Percentiles rank a stretch among this genome's conserved stretches.
Conservation (phyloP, 1,140 invertebrate species). For the Ips nitidus region DNA sequence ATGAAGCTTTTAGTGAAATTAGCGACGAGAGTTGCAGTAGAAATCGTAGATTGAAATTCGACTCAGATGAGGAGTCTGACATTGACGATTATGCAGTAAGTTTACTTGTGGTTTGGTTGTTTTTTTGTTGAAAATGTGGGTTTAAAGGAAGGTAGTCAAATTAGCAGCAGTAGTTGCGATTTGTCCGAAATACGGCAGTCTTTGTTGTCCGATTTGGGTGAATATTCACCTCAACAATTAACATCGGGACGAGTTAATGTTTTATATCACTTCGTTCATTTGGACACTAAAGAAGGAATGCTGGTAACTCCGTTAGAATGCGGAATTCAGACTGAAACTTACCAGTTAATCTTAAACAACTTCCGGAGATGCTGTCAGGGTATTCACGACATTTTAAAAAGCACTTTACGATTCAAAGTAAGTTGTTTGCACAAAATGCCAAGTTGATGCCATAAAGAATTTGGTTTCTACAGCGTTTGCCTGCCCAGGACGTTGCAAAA, state of each 20-base stretch:
- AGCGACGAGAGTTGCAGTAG: constrained; percentile 68
- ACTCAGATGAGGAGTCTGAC: constrained; percentile 59
- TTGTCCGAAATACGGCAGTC: constrained; percentile 71
- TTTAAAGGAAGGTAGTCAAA: constrained; percentile 63
- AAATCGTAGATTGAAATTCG: constrained; percentile 53
- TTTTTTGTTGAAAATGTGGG: background rate
- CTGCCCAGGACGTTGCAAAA: constrained; percentile 60
- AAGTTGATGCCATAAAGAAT: too few relatives aligned
- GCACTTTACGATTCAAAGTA: constrained; percentile 66
- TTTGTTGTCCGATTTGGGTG: constrained; percentile 69
- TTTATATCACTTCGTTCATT: constrained; percentile 67
- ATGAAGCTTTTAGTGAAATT: constrained; percentile 51
- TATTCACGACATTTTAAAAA: constrained; percentile 70
- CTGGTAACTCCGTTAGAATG: constrained; percentile 62
- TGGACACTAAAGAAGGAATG: constrained; percentile 67
- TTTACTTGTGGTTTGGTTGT: background rate
- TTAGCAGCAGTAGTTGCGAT: constrained; percentile 62
- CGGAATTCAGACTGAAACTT: constrained; percentile 53
- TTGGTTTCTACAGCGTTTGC: constrained; percentile 53
- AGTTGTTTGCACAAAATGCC: background rate
- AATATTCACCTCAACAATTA: constrained; percentile 63
- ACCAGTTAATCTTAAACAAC: constrained; percentile 63
- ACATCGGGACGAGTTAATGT: constrained; percentile 67
- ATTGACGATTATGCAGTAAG: constrained; percentile 57
- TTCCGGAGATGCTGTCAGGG: constrained; percentile 67